Evolutionary conservation across 2,113 vertebrate species (phyloP), one percentile per base, ranked within the genome.

Genomic region (Nycticebus coucang): DNA sequence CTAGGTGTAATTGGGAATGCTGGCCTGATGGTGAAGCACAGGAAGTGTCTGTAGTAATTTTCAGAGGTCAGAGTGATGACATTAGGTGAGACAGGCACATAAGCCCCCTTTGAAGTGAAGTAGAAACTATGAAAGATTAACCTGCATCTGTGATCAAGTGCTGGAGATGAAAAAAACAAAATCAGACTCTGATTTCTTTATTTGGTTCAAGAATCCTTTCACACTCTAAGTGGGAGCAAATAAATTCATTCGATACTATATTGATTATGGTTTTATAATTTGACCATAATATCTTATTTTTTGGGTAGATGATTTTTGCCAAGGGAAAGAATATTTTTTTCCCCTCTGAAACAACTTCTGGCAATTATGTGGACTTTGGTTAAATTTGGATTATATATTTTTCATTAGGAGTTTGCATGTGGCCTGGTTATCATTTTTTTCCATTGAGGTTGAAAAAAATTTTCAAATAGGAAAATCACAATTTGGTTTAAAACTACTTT

Each of bases 221-320:
- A 53, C 53, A 60, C n/a, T 75, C 37, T 59, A 18, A 87, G 3
- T 81, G 57, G 21, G n/a, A 62, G 71, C 60, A 84, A 91, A 87
- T 83, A 72, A 83, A 74, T 87, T 86, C 35, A 83, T 89, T 82
- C 86, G 37, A 50, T 68, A 53, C 35, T 41, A 84, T 19, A 19
- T 88, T 81, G 80, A 53, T 89, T 87, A 80, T 57, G 3, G 15
- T 83, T 92, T 96, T 84, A 53, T 69, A 74, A 83, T 89, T 83
- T 93, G 18, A 60, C 30, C 33, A 4, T 74, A 66, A 18, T 53
- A 84, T 33, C 30, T 82, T 94, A 77, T 94, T 79, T 94, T 86
- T 35, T 87, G 33, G 6, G 30, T 89, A 80, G n/a, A 57, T 74
- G 37, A 68, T 57, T 69, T 92, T 86, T 95, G 35, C 50, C 50